A percentile compares a stretch with the other conserved stretches of the same genome.
These are phyloP conservation scores for Darwinula stevensoni DNA, from an alignment of 2,888 invertebrate genomes.

Conservation along the genomic window DNA sequence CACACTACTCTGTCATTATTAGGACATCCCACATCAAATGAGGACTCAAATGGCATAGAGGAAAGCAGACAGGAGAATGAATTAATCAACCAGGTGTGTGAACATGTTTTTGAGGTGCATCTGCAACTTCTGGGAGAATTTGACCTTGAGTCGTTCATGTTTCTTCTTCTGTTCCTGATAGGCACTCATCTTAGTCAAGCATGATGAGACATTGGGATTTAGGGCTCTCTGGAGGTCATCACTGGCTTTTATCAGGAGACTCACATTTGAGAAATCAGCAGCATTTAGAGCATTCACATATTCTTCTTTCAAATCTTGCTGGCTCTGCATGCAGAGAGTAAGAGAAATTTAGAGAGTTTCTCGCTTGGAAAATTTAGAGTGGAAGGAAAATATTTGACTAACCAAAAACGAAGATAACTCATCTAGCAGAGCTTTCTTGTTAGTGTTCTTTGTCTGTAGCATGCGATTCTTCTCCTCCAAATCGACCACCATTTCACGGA, in stretches of 20 bases:
- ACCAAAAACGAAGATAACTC: too few relatives aligned
- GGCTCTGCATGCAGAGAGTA: conserved; percentile 1
- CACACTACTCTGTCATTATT: too few relatives aligned
- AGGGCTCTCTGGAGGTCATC: too few relatives aligned
- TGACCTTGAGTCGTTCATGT: not conserved
- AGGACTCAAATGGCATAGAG: not conserved
- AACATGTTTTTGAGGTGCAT: conserved; percentile 1
- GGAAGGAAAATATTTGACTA: too few relatives aligned
- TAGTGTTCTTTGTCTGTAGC: not conserved
- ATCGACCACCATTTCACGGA: too few relatives aligned
- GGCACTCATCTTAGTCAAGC: not conserved
- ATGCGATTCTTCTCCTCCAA: not conserved
- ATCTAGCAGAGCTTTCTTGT: too few relatives aligned
- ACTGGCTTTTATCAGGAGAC: too few relatives aligned
- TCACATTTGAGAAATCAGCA: conserved; percentile 1
- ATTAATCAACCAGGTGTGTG: not conserved
- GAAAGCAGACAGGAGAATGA: too few relatives aligned
- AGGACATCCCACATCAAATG: too few relatives aligned
- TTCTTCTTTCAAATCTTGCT: not conserved
- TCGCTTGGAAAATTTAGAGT: not conserved
- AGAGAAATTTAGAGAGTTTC: too few relatives aligned
- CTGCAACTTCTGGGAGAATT: conserved; percentile 1
- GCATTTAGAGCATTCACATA: not conserved
- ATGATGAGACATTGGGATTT: not conserved
- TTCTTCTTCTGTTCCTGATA: conserved; percentile 1